Evolutionary conservation across 2,113 vertebrate genomes (phyloP).

Genomic region (Leucosticte australis): DNA sequence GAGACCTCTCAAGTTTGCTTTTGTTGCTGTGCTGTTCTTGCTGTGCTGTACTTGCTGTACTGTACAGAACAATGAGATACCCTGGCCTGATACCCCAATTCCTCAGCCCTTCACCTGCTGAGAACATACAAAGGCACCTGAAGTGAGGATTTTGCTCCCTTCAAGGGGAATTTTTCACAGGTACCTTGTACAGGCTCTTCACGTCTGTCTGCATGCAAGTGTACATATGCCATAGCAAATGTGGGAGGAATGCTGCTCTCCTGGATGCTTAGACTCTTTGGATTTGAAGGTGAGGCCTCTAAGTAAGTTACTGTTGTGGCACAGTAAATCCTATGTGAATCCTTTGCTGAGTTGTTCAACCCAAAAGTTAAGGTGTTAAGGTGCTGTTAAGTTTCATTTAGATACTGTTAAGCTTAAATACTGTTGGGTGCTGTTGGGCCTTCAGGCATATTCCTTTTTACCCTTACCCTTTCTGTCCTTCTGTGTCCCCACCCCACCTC

Average conservation of each 20-base stretch:
- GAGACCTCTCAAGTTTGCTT: not conserved
- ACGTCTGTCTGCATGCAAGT: not conserved
- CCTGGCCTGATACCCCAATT: not conserved
- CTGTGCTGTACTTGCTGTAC: too few relatives aligned
- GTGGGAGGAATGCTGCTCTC: not conserved
- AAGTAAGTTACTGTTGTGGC: not conserved
- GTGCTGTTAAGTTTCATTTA: not conserved
- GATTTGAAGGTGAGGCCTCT: not conserved
- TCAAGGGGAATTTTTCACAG: not conserved
- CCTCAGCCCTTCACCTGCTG: not conserved
- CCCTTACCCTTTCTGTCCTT: not conserved
- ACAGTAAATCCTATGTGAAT: not conserved
- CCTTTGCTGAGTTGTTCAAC: not conserved
- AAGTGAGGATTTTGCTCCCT: not conserved
- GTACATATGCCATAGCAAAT: not conserved
- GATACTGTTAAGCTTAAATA: not conserved
- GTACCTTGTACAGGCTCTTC: not conserved
- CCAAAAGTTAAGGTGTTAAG: not conserved
- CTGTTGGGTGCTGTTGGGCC: not conserved
- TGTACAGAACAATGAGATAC: not conserved
- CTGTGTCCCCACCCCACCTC: too few relatives aligned
- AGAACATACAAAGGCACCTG: not conserved
- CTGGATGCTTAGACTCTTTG: not conserved
- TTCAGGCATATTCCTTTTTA: not conserved
- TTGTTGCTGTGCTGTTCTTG: not conserved